Percentiles rank a stretch among this genome's conserved stretches.
Evolutionary conservation across 2,113 vertebrate genomes (phyloP).

Genomic region (Pheucticus melanocephalus): DNA sequence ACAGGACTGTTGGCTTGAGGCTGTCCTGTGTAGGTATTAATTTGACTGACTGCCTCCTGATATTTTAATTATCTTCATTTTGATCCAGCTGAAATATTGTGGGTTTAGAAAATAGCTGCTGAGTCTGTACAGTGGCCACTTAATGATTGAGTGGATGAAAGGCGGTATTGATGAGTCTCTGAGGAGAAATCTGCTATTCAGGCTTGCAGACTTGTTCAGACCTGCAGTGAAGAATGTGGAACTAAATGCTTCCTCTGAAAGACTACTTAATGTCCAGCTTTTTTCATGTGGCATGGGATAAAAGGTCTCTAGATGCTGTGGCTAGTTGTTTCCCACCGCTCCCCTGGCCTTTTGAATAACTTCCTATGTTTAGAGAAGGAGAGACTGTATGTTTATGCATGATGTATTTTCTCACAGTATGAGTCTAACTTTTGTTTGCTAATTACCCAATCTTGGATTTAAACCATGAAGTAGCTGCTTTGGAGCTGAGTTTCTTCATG

Average conservation of each 20-base stretch:
- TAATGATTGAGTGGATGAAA: slow-evolving; percentile 48
- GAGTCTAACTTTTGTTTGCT: slow-evolving; percentile 29
- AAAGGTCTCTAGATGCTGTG: slow-evolving; percentile 10
- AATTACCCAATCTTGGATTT: slow-evolving; percentile 14
- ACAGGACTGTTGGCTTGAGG: neutral
- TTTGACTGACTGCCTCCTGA: neutral
- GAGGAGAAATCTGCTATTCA: slow-evolving; percentile 46
- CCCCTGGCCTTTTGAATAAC: neutral
- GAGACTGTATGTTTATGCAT: slow-evolving; percentile 16
- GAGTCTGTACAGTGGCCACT: neutral
- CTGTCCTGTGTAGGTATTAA: neutral
- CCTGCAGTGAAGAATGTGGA: slow-evolving; percentile 33
- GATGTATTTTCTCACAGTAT: slow-evolving; percentile 37
- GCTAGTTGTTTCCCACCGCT: neutral
- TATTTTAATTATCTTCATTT: slow-evolving; percentile 15
- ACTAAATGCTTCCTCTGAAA: slow-evolving; percentile 33
- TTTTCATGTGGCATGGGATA: neutral
- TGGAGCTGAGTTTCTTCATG: neutral
- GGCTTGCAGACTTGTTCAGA: slow-evolving; percentile 36
- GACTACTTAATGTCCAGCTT: neutral
- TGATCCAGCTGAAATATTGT: slow-evolving; percentile 32
- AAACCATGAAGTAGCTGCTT: neutral
- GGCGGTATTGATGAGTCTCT: slow-evolving; percentile 44
- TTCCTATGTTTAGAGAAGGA: slow-evolving; percentile 37
- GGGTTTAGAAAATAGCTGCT: slow-evolving; percentile 39